These are phyloP conservation scores for Rhamphomyia laevipes DNA, from an alignment of 2,888 invertebrate genomes.

Conservation along the genomic window DNA sequence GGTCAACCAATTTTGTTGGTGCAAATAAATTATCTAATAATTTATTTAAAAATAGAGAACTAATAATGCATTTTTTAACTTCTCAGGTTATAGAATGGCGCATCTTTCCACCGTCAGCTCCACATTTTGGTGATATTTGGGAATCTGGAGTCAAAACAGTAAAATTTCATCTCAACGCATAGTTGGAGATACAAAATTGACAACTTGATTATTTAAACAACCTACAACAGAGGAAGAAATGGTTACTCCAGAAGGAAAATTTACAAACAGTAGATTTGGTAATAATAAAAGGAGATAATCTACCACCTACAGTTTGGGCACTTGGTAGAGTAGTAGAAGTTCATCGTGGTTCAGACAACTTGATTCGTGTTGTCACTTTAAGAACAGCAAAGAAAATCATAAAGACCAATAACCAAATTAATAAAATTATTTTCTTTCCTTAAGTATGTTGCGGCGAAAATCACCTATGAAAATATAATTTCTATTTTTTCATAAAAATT, in stretches of 20 bases:
- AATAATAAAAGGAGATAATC: constrained; percentile 1
- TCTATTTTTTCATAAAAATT: too few species aligned
- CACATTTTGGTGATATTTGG: constrained; percentile 24
- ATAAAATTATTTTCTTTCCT: too few species aligned
- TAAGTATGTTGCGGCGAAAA: too few species aligned
- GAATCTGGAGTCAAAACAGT: constrained; percentile 21
- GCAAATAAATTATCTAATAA: constrained; percentile 7
- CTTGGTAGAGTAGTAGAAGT: constrained; percentile 12
- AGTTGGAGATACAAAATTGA: constrained; percentile 15
- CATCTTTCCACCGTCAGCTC: constrained; percentile 15
- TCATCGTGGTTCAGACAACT: constrained; percentile 2
- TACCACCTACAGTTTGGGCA: not conserved
- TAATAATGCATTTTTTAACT: constrained; percentile 18
- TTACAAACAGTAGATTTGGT: constrained; percentile 9
- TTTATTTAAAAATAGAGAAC: constrained; percentile 8
- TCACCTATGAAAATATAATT: too few species aligned
- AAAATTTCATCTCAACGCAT: constrained; percentile 20
- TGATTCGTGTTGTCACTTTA: not conserved
- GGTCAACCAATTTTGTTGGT: constrained; percentile 17
- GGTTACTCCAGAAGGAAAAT: constrained; percentile 15
- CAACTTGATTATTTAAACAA: constrained; percentile 19
- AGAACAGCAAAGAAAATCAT: not conserved
- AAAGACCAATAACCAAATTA: too few species aligned
- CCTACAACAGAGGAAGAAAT: constrained; percentile 13
- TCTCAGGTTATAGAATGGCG: not conserved